Evolutionary conservation across 2,888 invertebrate genomes (phyloP).

Genomic region (Dynastes tityus): DNA sequence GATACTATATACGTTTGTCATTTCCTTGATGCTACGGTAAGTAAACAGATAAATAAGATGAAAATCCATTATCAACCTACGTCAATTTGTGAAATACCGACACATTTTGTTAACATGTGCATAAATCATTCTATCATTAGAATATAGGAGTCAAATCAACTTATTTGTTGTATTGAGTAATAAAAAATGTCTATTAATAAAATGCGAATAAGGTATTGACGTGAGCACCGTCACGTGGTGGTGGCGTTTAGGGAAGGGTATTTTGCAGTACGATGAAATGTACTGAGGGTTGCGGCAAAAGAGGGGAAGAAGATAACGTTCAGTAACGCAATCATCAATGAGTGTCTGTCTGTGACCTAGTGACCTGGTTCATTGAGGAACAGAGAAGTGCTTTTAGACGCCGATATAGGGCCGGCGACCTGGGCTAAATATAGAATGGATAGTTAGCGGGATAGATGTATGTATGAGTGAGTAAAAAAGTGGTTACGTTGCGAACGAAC

Average conservation of each 20-base stretch:
- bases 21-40: too few relatives aligned
- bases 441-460: conserved; percentile 10
- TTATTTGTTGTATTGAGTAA: too few relatives aligned
- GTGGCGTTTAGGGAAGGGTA: not conserved
- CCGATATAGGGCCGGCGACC: conserved; percentile 45
- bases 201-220: conserved; percentile 4
- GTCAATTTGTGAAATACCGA: too few relatives aligned
- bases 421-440: conserved; percentile 50
- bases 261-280: conserved; percentile 41
- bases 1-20: too few relatives aligned
- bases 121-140: too few relatives aligned
- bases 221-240: not conserved
- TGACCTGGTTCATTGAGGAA: conserved; percentile 58
- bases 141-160: too few relatives aligned
- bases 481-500: not conserved
- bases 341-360: conserved; percentile 59
- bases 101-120: too few relatives aligned
- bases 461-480: not conserved
- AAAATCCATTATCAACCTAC: too few relatives aligned
- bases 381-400: conserved; percentile 37
- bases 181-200: conserved; percentile 9
- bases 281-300: conserved; percentile 28
- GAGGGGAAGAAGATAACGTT: conserved; percentile 34
- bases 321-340: conserved; percentile 59
- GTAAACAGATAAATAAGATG: too few relatives aligned